Evolutionary conservation across 2,888 invertebrate species (phyloP).

Genomic region (Oligia strigilis): DNA sequence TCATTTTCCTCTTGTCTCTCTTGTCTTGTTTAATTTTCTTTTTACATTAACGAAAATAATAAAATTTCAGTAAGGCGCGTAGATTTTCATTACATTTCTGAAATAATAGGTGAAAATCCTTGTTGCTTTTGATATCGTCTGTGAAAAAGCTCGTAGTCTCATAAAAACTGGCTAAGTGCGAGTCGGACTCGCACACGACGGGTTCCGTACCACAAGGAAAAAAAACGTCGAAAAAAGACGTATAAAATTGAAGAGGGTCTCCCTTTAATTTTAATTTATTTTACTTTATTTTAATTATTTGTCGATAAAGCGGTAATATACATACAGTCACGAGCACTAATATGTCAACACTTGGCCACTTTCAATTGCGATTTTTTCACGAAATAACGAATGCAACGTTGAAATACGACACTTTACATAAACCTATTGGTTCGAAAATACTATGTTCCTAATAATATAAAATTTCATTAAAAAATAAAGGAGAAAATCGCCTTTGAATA

Average conservation of each 20-base stretch:
- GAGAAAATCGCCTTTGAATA: too few relatives aligned
- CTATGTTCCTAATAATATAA: too few relatives aligned
- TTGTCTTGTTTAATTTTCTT: conserved; percentile 37
- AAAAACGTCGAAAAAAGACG: too few relatives aligned
- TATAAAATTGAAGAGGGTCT: background rate
- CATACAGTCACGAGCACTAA: too few relatives aligned
- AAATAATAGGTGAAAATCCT: conserved; percentile 31
- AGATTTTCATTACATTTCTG: conserved; percentile 40
- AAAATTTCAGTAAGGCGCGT: conserved; percentile 16
- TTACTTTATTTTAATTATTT: background rate
- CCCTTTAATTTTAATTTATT: background rate
- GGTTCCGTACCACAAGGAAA: background rate
- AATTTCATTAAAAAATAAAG: too few relatives aligned
- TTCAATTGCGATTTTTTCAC: too few relatives aligned
- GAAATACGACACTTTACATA: too few relatives aligned
- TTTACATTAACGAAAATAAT: conserved; percentile 41
- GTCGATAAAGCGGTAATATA: background rate
- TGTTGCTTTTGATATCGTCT: conserved; percentile 38
- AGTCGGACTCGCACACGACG: background rate
- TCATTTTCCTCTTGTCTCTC: conserved; percentile 3
- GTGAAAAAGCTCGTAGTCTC: conserved; percentile 19
- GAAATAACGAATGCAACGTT: too few relatives aligned
- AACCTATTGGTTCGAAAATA: too few relatives aligned
- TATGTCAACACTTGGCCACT: too few relatives aligned
- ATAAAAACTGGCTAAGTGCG: background rate